Evolutionary conservation across 2,797 vertebrate species (phyloP).

Genomic region (Phrynocephalus vlangalii): DNA sequence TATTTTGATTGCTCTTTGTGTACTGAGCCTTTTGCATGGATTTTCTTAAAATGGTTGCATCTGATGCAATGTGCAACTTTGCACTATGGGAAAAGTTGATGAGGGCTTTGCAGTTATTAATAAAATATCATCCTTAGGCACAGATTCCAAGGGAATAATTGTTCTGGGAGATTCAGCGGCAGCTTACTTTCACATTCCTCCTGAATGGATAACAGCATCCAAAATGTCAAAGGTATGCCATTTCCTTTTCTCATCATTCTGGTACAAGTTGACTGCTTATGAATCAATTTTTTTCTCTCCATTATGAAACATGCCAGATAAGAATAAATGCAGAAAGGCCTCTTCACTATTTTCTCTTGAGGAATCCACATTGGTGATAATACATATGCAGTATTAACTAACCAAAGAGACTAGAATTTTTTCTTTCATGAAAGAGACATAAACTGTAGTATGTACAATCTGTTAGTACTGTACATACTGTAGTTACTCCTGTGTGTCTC

Average conservation of each 20-base stretch:
- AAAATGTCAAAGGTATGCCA: conserved; percentile 79
- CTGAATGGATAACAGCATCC: conserved; percentile 75
- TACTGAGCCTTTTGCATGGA: background rate
- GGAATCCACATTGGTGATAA: background rate
- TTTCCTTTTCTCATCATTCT: background rate
- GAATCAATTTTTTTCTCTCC: conserved; percentile 4
- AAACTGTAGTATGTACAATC: background rate
- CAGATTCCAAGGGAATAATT: conserved; percentile 75
- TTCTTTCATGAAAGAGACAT: background rate
- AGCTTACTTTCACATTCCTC: conserved; percentile 81
- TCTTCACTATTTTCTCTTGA: background rate
- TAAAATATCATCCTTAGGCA: conserved; percentile 67
- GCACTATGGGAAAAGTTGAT: background rate
- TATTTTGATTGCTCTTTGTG: conserved; percentile 15
- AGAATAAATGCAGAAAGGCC: conserved; percentile 49
- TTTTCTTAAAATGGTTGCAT: background rate
- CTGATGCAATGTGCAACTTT: background rate
- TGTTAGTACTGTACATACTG: background rate
- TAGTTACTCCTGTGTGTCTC: background rate
- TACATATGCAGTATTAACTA: background rate
- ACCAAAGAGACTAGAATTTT: background rate
- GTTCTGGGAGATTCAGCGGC: conserved; percentile 81
- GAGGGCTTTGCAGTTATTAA: conserved; percentile 19
- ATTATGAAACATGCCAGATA: conserved; percentile 12
- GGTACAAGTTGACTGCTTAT: background rate